These are phyloP conservation scores for Troides oblongomaculatus DNA, from an alignment of 2,888 invertebrate genomes.

Conservation along the genomic window DNA sequence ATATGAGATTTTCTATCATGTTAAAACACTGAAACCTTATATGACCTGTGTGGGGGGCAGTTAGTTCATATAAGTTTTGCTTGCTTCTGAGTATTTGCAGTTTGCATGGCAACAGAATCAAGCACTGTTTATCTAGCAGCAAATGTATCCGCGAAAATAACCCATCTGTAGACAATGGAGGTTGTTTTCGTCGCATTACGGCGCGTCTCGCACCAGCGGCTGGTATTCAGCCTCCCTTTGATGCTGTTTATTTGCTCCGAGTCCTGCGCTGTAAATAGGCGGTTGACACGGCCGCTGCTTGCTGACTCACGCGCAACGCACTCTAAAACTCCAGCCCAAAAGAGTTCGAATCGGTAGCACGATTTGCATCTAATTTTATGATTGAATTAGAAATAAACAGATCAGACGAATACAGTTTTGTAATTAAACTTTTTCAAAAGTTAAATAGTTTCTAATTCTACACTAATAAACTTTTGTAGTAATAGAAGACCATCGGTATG, in stretches of 20 bases:
- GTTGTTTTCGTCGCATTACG: constrained; percentile 69
- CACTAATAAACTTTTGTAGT: too few relatives aligned
- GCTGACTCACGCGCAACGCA: constrained; percentile 67
- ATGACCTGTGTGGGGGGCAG: neutral
- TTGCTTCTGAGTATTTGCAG: neutral
- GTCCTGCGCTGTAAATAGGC: constrained; percentile 79
- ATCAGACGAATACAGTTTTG: too few relatives aligned
- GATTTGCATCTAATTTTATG: neutral
- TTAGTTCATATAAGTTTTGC: too few relatives aligned
- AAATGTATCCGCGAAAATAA: constrained; percentile 74
- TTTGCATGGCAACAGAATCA: constrained; percentile 32
- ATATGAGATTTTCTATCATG: neutral
- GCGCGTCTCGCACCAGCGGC: constrained; percentile 50
- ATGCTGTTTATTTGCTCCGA: constrained; percentile 77
- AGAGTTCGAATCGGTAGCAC: constrained; percentile 48
- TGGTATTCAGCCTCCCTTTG: constrained; percentile 75
- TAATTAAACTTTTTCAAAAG: too few relatives aligned
- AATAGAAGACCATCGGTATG: too few relatives aligned
- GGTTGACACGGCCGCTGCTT: constrained; percentile 73
- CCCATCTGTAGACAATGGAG: constrained; percentile 75
- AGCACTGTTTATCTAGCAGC: constrained; percentile 36
- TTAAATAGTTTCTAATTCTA: too few relatives aligned
- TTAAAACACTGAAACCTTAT: neutral
- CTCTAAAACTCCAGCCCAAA: constrained; percentile 50
- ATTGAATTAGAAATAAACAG: neutral